Conservation (phyloP, 2,888 invertebrate genomes). For the Leptopilina syphax region DNA sequence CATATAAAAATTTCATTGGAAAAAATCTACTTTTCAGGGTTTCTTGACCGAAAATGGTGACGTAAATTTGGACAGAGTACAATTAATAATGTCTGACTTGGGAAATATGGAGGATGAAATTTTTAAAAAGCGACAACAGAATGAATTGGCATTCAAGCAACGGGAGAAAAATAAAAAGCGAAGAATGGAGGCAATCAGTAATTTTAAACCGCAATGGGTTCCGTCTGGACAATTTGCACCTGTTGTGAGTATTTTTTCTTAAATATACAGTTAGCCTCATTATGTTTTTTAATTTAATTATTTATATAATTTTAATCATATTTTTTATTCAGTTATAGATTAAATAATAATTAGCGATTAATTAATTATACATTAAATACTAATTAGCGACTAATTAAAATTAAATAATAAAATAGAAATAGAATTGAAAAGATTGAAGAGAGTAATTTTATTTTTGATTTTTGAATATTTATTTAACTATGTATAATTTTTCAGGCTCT, state of each 20-base stretch:
- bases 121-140: constrained; percentile 93
- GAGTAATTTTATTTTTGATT: not conserved
- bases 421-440: no score
- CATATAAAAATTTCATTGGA: constrained; percentile 11
- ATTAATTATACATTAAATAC: no score
- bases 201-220: constrained; percentile 83
- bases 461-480: constrained; percentile 1
- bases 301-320: not conserved
- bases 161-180: constrained; percentile 86
- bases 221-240: constrained; percentile 90
- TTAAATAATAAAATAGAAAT: no score
- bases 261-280: not conserved
- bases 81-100: constrained; percentile 95
- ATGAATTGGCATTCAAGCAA: constrained; percentile 89
- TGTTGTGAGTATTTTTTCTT: constrained; percentile 77
- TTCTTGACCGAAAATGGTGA: constrained; percentile 97
- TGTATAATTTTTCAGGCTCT: constrained; percentile 78
- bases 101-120: constrained; percentile 98
- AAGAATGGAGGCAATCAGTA: constrained; percentile 77
- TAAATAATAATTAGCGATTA: no score
- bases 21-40: constrained; percentile 80
- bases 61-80: constrained; percentile 94
- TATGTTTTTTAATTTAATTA: not conserved
- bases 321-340: no score
- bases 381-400: no score